Conservation (phyloP, 1,140 invertebrate genomes). For the Papilio xuthus region DNA sequence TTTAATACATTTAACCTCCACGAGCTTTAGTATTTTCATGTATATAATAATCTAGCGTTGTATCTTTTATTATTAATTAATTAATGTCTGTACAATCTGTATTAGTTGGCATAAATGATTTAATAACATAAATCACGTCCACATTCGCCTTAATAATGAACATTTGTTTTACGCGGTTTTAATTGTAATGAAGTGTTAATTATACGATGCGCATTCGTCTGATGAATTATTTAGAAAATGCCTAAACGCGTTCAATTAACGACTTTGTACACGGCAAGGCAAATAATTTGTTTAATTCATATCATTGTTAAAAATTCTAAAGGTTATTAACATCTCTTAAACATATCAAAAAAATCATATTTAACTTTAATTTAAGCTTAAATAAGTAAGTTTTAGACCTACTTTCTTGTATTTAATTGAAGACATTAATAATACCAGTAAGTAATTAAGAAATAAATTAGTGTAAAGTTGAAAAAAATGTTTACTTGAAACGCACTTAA, state of each 20-base stretch:
- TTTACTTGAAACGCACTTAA: neutral
- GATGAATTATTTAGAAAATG: conserved; percentile 39
- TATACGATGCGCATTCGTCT: conserved; percentile 44
- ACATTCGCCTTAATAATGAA: conserved; percentile 28
- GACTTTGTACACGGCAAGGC: conserved; percentile 23
- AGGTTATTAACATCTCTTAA: neutral
- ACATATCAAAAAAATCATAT: neutral
- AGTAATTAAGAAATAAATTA: neutral
- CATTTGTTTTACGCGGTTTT: conserved; percentile 50
- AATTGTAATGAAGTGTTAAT: conserved; percentile 57
- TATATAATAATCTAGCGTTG: neutral
- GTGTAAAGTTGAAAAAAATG: neutral
- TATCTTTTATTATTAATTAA: neutral
- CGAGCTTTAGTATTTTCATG: neutral
- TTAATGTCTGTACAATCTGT: conserved; percentile 7
- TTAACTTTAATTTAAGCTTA: neutral
- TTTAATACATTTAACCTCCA: neutral
- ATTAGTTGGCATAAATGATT: conserved; percentile 32
- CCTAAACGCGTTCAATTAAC: conserved; percentile 27
- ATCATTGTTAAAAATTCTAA: neutral
- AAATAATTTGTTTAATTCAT: conserved; percentile 5
- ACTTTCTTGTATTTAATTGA: neutral
- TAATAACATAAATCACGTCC: conserved; percentile 25
- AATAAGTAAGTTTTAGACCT: neutral
- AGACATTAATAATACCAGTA: neutral